Evolutionary conservation across 2,797 vertebrate species (phyloP).

Genomic region (Uromys caudimaculatus): DNA sequence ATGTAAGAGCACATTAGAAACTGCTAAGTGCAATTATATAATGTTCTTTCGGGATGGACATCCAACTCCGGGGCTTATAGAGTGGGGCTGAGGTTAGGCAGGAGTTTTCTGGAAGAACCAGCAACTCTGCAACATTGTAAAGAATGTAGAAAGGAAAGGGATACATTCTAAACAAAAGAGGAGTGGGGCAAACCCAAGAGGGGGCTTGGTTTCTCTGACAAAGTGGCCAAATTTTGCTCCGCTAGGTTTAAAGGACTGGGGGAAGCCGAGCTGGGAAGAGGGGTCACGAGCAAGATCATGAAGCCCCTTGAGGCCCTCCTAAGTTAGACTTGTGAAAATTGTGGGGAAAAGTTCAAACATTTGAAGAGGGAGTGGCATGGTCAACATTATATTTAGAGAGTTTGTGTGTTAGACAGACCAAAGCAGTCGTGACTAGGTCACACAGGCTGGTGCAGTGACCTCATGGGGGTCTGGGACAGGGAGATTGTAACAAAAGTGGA

Average conservation of each 20-base stretch:
- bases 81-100: background rate
- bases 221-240: background rate
- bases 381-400: background rate
- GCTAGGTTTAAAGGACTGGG: background rate
- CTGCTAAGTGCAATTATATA: background rate
- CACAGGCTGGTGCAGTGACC: background rate
- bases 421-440: background rate
- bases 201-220: background rate
- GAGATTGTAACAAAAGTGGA: background rate
- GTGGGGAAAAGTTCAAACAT: background rate
- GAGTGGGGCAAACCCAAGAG: background rate
- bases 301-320: background rate
- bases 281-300: background rate
- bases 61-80: background rate
- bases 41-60: background rate
- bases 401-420: background rate
- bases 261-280: background rate
- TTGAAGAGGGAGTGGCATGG: background rate
- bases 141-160: background rate
- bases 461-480: too few relatives aligned
- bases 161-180: background rate
- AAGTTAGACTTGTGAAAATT: background rate
- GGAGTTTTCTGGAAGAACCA: background rate
- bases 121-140: background rate
- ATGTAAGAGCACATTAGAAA: background rate